These are phyloP conservation scores for Drosophila orena DNA, from an alignment of 1,140 invertebrate genomes.

Conservation along the genomic window DNA sequence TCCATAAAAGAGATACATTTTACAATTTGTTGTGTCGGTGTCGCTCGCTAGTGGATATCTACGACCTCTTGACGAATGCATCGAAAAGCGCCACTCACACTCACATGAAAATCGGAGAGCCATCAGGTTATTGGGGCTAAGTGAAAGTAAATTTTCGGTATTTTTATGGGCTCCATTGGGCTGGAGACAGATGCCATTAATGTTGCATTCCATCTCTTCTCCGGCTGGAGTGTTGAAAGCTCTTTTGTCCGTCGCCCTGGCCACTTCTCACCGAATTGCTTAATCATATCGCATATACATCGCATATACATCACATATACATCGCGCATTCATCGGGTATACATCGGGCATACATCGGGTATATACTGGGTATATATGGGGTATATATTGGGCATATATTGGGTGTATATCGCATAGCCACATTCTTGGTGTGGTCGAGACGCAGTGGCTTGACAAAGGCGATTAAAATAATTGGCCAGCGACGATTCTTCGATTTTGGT, in stretches of 20 bases:
- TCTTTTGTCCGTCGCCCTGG: constrained; percentile 50
- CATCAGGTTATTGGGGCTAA: constrained; percentile 60
- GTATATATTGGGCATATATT: neutral
- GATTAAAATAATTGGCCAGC: constrained; percentile 82
- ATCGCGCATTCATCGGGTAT: no score
- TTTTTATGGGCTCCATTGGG: constrained; percentile 54
- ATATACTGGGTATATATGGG: neutral
- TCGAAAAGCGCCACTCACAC: constrained; percentile 63
- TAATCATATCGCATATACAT: no score
- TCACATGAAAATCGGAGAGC: constrained; percentile 44
- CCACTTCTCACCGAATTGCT: constrained; percentile 76
- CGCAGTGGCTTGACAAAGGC: constrained; percentile 66
- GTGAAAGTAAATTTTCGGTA: constrained; percentile 78
- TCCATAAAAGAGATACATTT: constrained; percentile 63
- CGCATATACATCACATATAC: no score
- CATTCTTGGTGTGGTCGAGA: constrained; percentile 57
- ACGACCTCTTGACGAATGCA: constrained; percentile 37
- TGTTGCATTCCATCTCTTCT: constrained; percentile 66
- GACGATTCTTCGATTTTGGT: constrained; percentile 49
- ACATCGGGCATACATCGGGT: no score
- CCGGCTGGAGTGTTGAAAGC: constrained; percentile 73
- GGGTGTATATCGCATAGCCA: constrained; percentile 9
- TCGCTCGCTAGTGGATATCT: constrained; percentile 38
- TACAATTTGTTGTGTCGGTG: constrained; percentile 74
- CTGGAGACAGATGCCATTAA: constrained; percentile 62